Evolutionary conservation across 1,140 invertebrate genomes (phyloP).

Genomic region (Drosophila ercepeae): DNA sequence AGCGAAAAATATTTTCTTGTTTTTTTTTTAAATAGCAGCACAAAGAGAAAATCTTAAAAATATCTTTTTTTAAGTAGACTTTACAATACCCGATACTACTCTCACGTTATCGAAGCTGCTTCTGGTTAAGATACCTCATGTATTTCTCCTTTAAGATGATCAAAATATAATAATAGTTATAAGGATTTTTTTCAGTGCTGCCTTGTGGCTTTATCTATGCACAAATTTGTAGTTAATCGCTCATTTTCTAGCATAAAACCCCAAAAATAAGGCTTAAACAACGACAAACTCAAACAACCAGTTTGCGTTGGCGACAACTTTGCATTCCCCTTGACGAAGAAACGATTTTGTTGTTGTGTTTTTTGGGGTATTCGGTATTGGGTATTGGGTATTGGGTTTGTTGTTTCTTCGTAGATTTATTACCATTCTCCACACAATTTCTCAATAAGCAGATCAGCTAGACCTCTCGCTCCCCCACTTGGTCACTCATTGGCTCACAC

Average conservation of each 20-base stretch:
- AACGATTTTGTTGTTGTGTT: constrained; percentile 1
- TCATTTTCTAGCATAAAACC: constrained; percentile 54
- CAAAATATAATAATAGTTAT: too few species aligned
- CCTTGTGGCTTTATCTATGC: constrained; percentile 15
- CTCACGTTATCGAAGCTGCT: too few species aligned
- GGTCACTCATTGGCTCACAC: background rate
- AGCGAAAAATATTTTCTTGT: constrained; percentile 13
- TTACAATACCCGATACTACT: too few species aligned
- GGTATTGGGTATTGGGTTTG: background rate
- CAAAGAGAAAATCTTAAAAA: background rate
- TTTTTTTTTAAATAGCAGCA: constrained; percentile 22
- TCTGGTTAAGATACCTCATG: too few species aligned
- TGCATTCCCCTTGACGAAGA: constrained; percentile 34
- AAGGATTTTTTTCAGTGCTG: constrained; percentile 50
- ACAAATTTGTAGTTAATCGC: constrained; percentile 60
- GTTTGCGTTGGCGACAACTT: constrained; percentile 59
- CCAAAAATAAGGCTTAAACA: constrained; percentile 8
- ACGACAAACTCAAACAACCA: constrained; percentile 26
- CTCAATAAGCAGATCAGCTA: constrained; percentile 63
- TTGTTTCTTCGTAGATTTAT: constrained; percentile 31
- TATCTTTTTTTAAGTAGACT: background rate
- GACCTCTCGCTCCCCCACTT: constrained; percentile 12
- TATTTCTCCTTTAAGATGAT: too few species aligned
- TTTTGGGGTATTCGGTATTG: too few species aligned
- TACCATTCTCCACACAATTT: constrained; percentile 63